Base-by-base conservation (phyloP, 2,113 vertebrate genomes). In the Orycteropus afer region DNA sequence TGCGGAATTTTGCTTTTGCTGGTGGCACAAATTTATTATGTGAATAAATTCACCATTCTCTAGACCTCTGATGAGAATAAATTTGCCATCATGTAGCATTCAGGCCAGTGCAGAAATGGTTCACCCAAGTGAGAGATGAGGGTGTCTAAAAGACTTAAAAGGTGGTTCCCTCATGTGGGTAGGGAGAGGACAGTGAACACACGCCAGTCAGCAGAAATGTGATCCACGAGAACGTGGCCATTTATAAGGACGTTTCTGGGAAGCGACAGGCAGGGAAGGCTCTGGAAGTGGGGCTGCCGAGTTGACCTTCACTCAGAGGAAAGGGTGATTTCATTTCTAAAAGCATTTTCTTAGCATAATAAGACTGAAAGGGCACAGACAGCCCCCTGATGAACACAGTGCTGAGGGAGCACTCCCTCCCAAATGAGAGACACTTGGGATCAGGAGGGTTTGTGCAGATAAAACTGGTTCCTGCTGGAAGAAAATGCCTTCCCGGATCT, bases 1-100 rank as follows among this genome's bases (percentile, higher is more conserved):
- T 63, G 82, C 90, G 61, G 86, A 51, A 17, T 96, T 96, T 96
- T 91, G 86, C 93, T 90, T 95, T 95, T 61, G 74, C 93, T 47
- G 84, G 94, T 91, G 91, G 94, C 83, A 89, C 61, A 45, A 27
- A 92, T 96, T 83, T 92, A 94, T 71, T 8, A 25, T 45, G 89
- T 57, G 83, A 96, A 76, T 95, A 94, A 95, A 94, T 76, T 73
- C 61, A 61, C 74, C 57, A 27, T 51, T 61, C 86, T 67, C 73
- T 61, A 37, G 34, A 45, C 77, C 86, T 73, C 5, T 22, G 69
- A 55, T 8, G 45, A 94, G 69, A 96, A 91, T 95, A 80, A 96
- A 93, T 89, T 73, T 37, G 15, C 67, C 27, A 34, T 34, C 82
- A 0, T 10, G 34, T 3, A 27, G 49, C 15, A 18, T 29, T 49